Evolutionary conservation across 2,113 vertebrate genomes (phyloP), one percentile per base, ranked within the genome.

Genomic region (Parus major): DNA sequence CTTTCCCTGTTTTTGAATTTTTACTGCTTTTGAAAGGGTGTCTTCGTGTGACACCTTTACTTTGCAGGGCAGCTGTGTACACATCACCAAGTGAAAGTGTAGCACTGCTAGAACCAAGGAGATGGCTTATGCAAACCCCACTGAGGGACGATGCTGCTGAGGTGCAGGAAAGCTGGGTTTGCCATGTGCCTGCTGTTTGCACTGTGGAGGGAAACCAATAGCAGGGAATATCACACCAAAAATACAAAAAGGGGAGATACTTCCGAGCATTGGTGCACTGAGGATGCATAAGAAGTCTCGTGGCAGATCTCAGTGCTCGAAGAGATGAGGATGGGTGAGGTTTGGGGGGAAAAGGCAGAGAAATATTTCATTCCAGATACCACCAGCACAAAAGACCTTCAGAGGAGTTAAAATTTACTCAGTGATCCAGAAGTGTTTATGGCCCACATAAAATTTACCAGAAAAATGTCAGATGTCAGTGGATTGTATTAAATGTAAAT

Each of bases 401-500:
- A 1, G n/a, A 96, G 85, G 60, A 73, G 82, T 90, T 97, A 97
- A 97, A 95, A 97, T 97, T 96, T 97, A 94, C 96, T 95, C 79
- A 96, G 90, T 56, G 68, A 71, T 96, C 92, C 83, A 93, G 88
- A 92, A 95, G 64, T 95, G 82, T 93, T 95, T 96, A 95, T 93
- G 92, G 94, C 50, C 93, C 55, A 73, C 2, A 2, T 96, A 95
- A 92, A 96, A 96, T 97, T 95, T 97, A 95, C 96, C 90, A 81
- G 94, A 96, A 96, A 97, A 97, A 97, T 96, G 96, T 96, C 94
- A 96, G 90, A 78, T 96, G 94, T 96, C 95, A 93, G 92, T 70
- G 75, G 93, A 91, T 94, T 82, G 93, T 96, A 97, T 97, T 96
- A 97, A 96, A 96, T 96, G 96, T 96, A 97, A 97, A 96, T 95